Evolutionary conservation across 2,113 vertebrate genomes (phyloP), one percentile per base, ranked within the genome.

Genomic region (Carassius carassius): DNA sequence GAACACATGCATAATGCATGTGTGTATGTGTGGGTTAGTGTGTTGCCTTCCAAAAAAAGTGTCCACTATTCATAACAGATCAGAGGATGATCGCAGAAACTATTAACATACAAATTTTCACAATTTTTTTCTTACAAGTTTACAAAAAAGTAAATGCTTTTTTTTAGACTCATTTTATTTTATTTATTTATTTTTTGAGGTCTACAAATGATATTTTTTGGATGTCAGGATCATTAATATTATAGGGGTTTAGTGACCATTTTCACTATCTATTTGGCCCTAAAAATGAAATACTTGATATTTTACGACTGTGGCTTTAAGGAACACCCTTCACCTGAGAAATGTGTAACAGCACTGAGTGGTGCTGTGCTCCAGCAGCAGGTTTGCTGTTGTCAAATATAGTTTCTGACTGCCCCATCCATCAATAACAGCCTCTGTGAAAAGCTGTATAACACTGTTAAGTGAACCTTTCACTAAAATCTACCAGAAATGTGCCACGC

Each of bases 1-100:
- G 91, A 90, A 92, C 90, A 87, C 89, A 91, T 93, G 82, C 88
- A 91, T 92, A 93, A 67, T 74, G 44, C 78, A 54, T 44, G 25
- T 80, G 81, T 85, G 72, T 87, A 79, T 85, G 72, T 77, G 69
- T 56, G 73, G 69, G 78, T 81, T 62, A 62, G 77, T 81, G 85
- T 49, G 25, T 85, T 62, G 60, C 7, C 56, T 44, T 78, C 47
- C 70, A n/a, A 63, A 74, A 49, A 11, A 49, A 60, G 35, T 77
- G 76, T 63, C n/a, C 29, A 75, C 67, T 51, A 76, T 80, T 75
- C 72, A 79, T 63, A 74, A 77, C 35, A 75, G 49, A 78, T 86
- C 58, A 80, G 67, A 80, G 35, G 13, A 81, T 47, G 81, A 88
- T 70, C 56, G 41, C 65, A 25, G 12, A 85, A 79, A 77, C 56